These are phyloP conservation scores for Spea bombifrons DNA, from an alignment of 2,113 vertebrate species.

Conservation along the genomic window DNA sequence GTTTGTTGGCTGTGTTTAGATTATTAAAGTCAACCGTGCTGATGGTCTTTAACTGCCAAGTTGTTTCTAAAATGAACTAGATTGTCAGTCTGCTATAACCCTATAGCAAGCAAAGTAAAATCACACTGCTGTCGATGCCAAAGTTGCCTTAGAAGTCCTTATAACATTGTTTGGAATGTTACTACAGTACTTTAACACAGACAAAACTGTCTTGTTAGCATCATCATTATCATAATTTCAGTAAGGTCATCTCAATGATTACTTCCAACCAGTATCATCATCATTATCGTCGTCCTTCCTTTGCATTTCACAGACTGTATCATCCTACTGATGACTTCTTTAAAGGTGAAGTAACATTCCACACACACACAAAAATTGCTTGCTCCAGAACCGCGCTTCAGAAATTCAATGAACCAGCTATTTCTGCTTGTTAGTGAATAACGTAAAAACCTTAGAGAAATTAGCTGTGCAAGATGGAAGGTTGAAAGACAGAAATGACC, in stretches of 20 bases:
- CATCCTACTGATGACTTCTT: constrained; percentile 8
- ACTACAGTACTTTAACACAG: no score
- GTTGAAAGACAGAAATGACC: constrained; percentile 41
- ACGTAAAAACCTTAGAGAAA: constrained; percentile 47
- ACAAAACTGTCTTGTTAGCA: background rate
- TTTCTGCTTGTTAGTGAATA: constrained; percentile 52
- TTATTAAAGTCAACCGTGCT: no score
- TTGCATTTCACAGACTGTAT: constrained; percentile 6
- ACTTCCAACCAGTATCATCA: background rate
- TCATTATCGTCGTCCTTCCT: background rate
- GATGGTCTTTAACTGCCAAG: no score
- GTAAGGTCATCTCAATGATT: background rate
- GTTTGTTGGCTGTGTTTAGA: no score
- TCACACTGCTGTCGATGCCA: no score
- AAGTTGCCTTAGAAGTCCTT: no score
- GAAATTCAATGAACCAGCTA: constrained; percentile 33
- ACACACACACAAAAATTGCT: constrained; percentile 41
- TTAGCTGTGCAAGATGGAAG: constrained; percentile 47
- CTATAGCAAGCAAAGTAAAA: no score
- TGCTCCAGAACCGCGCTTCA: constrained; percentile 39
- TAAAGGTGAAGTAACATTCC: background rate
- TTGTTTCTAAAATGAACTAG: no score
- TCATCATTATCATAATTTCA: background rate
- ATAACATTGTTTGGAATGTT: no score
- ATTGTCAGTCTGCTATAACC: no score